Conservation (phyloP, 2,113 vertebrate genomes). For the Tapirus terrestris region DNA sequence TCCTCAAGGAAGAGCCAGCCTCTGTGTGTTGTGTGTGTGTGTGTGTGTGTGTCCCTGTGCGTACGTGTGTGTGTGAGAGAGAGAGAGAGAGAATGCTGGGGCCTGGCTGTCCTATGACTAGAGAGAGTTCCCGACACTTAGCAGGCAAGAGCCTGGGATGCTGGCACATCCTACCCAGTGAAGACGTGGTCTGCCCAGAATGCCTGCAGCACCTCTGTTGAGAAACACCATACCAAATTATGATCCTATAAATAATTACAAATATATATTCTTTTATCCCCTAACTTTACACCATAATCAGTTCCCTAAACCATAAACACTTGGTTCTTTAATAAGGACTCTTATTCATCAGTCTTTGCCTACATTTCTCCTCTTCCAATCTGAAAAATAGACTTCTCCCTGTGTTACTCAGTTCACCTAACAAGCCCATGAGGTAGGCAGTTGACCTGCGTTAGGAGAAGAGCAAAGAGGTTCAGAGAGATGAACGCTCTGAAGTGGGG, state of each 20-base stretch:
- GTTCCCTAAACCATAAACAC: not conserved
- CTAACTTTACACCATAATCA: not conserved
- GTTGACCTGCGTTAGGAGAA: not conserved
- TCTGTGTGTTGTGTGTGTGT: not conserved
- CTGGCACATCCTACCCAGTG: not conserved
- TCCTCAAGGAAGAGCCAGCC: not conserved
- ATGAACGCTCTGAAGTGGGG: not conserved
- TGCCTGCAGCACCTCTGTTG: not conserved
- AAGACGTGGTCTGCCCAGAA: not conserved
- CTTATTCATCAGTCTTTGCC: not conserved
- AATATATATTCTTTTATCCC: not conserved
- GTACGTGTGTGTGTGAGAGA: not conserved
- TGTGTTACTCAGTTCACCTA: not conserved
- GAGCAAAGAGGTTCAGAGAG: not conserved
- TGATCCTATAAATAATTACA: not conserved
- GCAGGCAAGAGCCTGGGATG: not conserved
- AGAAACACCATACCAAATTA: not conserved
- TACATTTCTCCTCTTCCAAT: not conserved
- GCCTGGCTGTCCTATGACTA: not conserved
- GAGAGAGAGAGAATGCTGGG: not conserved
- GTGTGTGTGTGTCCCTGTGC: not conserved
- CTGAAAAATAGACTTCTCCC: not conserved
- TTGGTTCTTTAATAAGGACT: not conserved
- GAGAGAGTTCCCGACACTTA: not conserved
- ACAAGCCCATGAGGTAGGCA: not conserved